phyloP scores from a whole-genome alignment of 2,113 vertebrate species.

The Phoenicopterus ruber region DNA sequence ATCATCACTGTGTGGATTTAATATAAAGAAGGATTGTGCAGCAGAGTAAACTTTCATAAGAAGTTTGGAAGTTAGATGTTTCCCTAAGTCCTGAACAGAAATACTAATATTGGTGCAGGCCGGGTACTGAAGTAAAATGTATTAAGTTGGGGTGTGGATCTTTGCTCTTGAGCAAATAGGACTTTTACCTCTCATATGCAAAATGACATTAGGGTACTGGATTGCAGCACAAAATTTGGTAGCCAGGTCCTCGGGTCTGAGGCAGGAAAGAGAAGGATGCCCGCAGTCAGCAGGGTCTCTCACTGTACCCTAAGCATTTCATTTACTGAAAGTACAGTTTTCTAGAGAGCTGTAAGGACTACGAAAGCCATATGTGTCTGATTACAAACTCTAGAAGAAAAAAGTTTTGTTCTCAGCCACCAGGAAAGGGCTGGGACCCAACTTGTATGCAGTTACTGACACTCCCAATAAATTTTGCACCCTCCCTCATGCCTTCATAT shows the following conservation, averaged over 20 bases:
- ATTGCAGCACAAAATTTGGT: not conserved
- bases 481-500: not conserved
- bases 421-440: not conserved
- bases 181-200: not conserved
- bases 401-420: not conserved
- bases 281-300: not conserved
- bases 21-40: not conserved
- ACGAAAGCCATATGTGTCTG: not conserved
- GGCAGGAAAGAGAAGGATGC: not conserved
- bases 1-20: not conserved
- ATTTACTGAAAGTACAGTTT: constrained; percentile 42
- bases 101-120: not conserved
- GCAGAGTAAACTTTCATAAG: not conserved
- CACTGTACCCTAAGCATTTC: not conserved
- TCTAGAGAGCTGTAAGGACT: not conserved
- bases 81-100: not conserved
- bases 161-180: not conserved
- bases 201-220: not conserved
- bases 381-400: constrained; percentile 2
- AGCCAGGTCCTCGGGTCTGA: not conserved
- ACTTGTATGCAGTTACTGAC: not conserved
- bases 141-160: not conserved
- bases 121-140: not conserved
- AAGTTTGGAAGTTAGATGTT: not conserved
- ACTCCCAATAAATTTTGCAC: constrained; percentile 1